A percentile compares a stretch with the other conserved stretches of the same genome.
These are phyloP conservation scores for Cyanistes caeruleus DNA, from an alignment of 2,113 vertebrate species.

Conservation along the genomic window DNA sequence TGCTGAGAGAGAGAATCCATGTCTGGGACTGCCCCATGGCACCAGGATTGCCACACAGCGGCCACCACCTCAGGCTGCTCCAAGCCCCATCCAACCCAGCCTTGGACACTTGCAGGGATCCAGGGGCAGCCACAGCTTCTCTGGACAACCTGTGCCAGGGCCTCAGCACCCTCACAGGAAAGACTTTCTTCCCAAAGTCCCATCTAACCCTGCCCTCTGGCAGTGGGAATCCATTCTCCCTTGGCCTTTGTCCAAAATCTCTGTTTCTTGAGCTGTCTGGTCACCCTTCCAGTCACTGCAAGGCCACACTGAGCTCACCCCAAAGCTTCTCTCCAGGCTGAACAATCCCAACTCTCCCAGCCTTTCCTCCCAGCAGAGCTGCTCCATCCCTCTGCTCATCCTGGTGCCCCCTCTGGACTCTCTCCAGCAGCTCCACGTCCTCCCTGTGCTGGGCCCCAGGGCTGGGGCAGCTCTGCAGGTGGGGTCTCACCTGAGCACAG, in stretches of 20 bases:
- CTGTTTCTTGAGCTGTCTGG: too few relatives aligned
- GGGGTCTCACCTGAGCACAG: neutral
- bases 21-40: neutral
- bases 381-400: neutral
- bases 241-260: neutral
- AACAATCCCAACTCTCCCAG: neutral
- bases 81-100: neutral
- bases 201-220: fast-evolving
- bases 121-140: neutral
- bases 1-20: fast-evolving
- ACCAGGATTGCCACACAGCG: neutral
- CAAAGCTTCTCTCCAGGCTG: neutral
- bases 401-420: neutral
- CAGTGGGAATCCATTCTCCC: neutral
- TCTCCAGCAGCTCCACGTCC: neutral
- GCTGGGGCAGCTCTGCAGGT: neutral
- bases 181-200: fast-evolving
- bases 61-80: fast-evolving
- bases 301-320: neutral
- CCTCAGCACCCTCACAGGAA: fast-evolving
- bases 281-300: neutral
- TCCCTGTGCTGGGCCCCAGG: neutral
- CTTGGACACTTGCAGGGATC: neutral
- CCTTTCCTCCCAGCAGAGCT: neutral
- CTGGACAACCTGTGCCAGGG: neutral